Evolutionary conservation across 2,113 vertebrate genomes (phyloP), one percentile per base, ranked within the genome.

Genomic region (Nymphicus hollandicus): DNA sequence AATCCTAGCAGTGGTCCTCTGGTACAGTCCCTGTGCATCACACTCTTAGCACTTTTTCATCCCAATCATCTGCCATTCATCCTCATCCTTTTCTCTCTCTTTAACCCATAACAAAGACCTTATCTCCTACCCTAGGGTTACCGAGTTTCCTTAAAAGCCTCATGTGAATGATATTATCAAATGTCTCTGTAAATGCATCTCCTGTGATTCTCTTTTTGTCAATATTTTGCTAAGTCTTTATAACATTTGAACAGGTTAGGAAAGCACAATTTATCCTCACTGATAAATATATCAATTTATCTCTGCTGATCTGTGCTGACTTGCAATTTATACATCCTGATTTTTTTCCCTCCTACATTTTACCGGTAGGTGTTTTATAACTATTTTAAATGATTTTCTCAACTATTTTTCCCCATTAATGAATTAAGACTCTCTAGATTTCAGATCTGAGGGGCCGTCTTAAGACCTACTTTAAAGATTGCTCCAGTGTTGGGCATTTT

Each of bases 171-270:
- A 92, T 91, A 70, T n/a, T 68, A 92, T 85, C 88, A 81, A 93
- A 87, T 37, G 9, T 41, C n/a, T 88, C 87, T 93, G 79, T 64
- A 84, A 95, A 84, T 55, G 63, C 29, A 7, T 69, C 88, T 89
- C 65, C 33, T 6, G 3, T 85, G 88, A 72, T 81, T 79, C 41
- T 79, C 81, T 93, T 91, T 89, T 50, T 91, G 89, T 94, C 84
- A 94, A 93, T 96, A 93, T 93, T 96, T 96, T 95, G 39, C 88
- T 81, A 93, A 86, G n/a, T 71, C 87, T 95, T 76, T 73, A 35
- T 78, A 92, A 86, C 56, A 83, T 85, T 85, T 88, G 61, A 95
- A 96, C 52, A 88, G 47, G 52, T 71, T 87, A 86, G 78, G 83
- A 83, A 96, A 89, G 68, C 56, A 74, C 41, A 83, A 66, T 93